These are phyloP conservation scores for Bubalus kerabau DNA, from an alignment of 2,113 vertebrate genomes.

Conservation along the genomic window DNA sequence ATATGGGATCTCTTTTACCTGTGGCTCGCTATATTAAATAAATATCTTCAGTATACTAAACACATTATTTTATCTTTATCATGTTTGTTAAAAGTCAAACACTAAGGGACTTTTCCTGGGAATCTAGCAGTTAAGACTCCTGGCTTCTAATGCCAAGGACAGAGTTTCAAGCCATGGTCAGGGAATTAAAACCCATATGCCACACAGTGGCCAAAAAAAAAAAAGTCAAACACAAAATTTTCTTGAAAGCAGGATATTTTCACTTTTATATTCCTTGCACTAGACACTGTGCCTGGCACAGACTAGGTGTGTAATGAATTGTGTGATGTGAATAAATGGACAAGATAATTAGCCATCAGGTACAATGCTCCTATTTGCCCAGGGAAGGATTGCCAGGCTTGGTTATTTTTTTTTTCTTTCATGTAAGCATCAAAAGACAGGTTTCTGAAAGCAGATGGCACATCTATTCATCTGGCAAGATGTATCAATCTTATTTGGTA, in stretches of 20 bases:
- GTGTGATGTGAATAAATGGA: not conserved
- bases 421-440: not conserved
- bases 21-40: not conserved
- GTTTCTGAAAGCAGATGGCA: conserved; percentile 3
- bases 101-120: not conserved
- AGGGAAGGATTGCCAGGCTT: not conserved
- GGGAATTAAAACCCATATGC: not conserved
- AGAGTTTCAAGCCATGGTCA: not conserved
- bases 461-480: not conserved
- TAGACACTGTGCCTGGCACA: not conserved
- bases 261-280: not conserved
- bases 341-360: not conserved
- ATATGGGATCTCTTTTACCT: not conserved
- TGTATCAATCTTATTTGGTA: not conserved
- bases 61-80: not conserved
- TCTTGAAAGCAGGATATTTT: not conserved
- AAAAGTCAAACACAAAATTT: not conserved
- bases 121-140: fast-evolving
- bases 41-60: not conserved
- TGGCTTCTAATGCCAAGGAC: not conserved
- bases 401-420: not conserved
- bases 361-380: not conserved
- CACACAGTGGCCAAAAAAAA: not conserved
- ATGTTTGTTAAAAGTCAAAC: not conserved
- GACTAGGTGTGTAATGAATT: not conserved